phyloP scores from a whole-genome alignment of 2,113 vertebrate genomes.

The Penelope pileata region DNA sequence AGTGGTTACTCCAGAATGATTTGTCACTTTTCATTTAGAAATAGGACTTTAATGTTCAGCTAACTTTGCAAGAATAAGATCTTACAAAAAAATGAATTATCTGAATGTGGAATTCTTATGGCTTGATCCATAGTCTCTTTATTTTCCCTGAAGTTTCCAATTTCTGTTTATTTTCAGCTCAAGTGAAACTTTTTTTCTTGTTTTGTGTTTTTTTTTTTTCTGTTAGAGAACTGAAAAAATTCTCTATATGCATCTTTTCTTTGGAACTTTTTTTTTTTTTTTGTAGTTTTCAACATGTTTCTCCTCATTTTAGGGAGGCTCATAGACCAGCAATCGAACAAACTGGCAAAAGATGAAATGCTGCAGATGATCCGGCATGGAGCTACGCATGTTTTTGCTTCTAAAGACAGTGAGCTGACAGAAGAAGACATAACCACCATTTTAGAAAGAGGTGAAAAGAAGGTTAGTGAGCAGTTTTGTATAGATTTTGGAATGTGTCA shows the following conservation, averaged over 20 bases:
- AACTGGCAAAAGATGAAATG: conserved; percentile 91
- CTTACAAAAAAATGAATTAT: neutral
- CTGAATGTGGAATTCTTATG: neutral
- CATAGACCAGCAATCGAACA: conserved; percentile 89
- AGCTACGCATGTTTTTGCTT: conserved; percentile 89
- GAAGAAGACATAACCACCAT: conserved; percentile 89
- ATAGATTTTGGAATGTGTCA: neutral
- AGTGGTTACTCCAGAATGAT: neutral
- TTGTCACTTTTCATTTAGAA: neutral
- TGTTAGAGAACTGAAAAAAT: neutral
- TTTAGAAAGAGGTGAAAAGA: conserved; percentile 89
- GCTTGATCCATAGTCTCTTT: neutral
- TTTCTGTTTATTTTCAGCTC: neutral
- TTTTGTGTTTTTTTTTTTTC: neutral
- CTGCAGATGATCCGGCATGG: conserved; percentile 92
- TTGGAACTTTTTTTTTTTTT: neutral
- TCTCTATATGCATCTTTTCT: neutral
- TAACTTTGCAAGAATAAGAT: neutral
- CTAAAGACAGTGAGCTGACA: conserved; percentile 90
- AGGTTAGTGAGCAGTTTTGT: conserved; percentile 73
- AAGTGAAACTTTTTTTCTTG: neutral
- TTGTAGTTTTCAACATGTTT: neutral
- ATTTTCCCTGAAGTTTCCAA: neutral
- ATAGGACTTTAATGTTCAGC: neutral
- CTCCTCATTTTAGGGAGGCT: conserved; percentile 80